Evolutionary conservation across 2,113 vertebrate genomes (phyloP).

Genomic region (Heptranchias perlo): DNA sequence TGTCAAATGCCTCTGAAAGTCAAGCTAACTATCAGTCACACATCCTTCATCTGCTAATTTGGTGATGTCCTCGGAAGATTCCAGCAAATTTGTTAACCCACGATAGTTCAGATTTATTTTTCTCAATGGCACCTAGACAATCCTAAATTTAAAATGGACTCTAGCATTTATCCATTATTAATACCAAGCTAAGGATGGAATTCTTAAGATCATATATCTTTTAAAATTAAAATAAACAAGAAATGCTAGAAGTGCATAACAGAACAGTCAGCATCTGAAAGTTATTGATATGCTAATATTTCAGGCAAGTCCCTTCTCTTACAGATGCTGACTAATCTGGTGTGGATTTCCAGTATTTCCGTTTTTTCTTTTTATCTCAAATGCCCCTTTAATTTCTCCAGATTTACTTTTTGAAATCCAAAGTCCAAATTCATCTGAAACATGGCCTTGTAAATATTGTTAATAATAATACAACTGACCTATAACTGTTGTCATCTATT

Average conservation of each 20-base stretch:
- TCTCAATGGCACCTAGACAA: not conserved
- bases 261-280: not conserved
- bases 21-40: not conserved
- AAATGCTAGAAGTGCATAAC: not conserved
- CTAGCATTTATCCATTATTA: not conserved
- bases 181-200: not conserved
- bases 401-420: not conserved
- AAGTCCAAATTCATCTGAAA: not conserved
- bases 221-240: not conserved
- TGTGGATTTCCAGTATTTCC: not conserved
- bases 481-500: not conserved
- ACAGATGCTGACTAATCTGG: not conserved
- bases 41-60: not conserved
- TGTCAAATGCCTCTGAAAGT: slow-evolving; percentile 4
- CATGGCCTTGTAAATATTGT: not conserved
- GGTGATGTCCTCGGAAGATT: not conserved
- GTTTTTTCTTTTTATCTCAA: not conserved
- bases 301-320: not conserved
- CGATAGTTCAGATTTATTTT: not conserved
- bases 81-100: not conserved
- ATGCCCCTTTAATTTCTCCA: not conserved
- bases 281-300: not conserved
- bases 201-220: not conserved
- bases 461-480: not conserved
- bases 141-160: not conserved